Evolutionary conservation across 2,888 invertebrate genomes (phyloP), one percentile per base, ranked within the genome.

Genomic region (Lordiphosa andalusiaca): DNA sequence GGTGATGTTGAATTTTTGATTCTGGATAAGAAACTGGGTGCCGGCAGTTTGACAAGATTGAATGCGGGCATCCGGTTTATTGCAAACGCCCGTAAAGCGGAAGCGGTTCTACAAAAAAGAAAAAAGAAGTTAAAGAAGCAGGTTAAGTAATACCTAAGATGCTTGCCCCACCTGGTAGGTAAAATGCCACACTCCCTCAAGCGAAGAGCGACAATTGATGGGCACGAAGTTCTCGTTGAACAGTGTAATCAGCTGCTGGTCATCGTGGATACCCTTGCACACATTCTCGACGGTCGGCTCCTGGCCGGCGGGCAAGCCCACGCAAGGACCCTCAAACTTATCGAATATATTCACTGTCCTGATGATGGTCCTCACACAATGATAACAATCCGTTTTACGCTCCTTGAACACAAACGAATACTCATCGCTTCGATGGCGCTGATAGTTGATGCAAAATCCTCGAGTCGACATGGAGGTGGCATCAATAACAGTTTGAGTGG

Each of bases 181-280:
- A 91, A 98, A 98, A 81, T 96, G 96, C 97, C 97, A 98, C n/a
- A 97, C 97, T 54, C 97, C 97, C 91, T 98, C 97, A 37, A 98
- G 90, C 5, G 97, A 96, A 3, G 97, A 96, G 60, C 97, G 92
- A 84, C 97, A 98, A 89, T 97, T 97, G 1, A 97, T 93, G 36
- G 97, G 96, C 1, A 95, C 93, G 89, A 94, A 95, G 90, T 97
- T 97, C 85, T 97, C 96, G 39, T 96, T 95, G 86, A 97, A 97
- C 60, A 97, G 89, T 12, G 97, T 97, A 48, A 94, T 93, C 3
- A 96, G 90, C 78, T 96, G 95, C 82, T 96, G 95, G 86, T 96
- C 94, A 7, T 92, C 91, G 71, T 93, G 93, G 30, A 97, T 91
- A 6, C 93, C 93, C 61, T 90, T 90, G 83, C 97, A 97, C 0